phyloP scores from a whole-genome alignment of 2,888 invertebrate species.

The Conomelus anceps region DNA sequence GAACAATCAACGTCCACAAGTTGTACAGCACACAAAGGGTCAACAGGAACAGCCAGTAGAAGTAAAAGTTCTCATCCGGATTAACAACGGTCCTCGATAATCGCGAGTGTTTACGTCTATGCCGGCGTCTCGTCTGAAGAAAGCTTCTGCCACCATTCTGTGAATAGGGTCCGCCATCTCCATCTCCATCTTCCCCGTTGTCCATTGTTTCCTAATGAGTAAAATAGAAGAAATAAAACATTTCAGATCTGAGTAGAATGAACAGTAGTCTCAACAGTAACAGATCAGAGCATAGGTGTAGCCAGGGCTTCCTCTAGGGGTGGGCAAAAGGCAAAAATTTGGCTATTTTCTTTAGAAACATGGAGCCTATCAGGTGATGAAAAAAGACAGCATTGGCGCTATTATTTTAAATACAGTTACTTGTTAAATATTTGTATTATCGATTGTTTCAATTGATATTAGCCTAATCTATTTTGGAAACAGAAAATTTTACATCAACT shows the following conservation, averaged over 20 bases:
- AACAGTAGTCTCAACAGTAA: neutral
- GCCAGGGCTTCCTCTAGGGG: neutral
- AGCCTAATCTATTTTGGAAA: no score
- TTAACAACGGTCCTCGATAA: conserved; percentile 80
- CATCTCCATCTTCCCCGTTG: conserved; percentile 45
- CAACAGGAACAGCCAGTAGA: conserved; percentile 87
- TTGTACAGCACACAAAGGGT: conserved; percentile 89
- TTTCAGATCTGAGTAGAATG: neutral
- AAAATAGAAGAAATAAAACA: conserved; percentile 2
- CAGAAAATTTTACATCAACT: no score
- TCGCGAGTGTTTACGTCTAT: conserved; percentile 54
- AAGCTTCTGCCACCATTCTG: conserved; percentile 50
- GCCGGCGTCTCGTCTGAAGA: conserved; percentile 50
- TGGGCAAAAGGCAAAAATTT: no score
- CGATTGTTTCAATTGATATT: no score
- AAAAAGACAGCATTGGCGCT: no score
- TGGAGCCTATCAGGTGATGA: no score
- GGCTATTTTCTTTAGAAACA: no score
- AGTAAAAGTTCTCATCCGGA: conserved; percentile 93
- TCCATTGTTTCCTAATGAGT: conserved; percentile 45
- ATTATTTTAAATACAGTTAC: no score
- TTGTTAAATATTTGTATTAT: no score
- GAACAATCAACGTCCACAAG: conserved; percentile 89
- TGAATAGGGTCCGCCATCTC: conserved; percentile 42
- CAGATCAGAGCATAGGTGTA: neutral